Percentiles rank a stretch among this genome's conserved stretches.
Conservation (phyloP, 2,113 vertebrate genomes). For the Prietella phreatophila region DNA sequence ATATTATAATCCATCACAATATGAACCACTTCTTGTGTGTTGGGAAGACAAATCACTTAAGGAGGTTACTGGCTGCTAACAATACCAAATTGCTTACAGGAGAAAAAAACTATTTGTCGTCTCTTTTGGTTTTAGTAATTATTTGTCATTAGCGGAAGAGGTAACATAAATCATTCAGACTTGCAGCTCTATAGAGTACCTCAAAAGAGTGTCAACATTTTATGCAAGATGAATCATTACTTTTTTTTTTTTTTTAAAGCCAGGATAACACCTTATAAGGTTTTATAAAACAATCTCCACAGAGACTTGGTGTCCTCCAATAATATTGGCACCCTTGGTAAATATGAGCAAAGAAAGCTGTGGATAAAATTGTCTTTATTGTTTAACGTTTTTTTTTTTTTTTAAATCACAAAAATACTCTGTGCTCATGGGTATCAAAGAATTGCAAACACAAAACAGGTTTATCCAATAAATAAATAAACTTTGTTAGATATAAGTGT, state of each 20-base stretch:
- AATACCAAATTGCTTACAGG: not conserved
- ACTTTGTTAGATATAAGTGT: too few species aligned
- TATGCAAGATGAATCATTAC: not conserved
- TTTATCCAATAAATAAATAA: too few species aligned
- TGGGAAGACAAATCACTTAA: not conserved
- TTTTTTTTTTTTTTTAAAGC: not conserved
- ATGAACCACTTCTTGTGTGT: not conserved
- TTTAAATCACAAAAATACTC: too few species aligned
- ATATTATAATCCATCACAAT: slow-evolving; percentile 1
- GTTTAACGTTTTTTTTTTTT: too few species aligned
- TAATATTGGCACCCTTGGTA: too few species aligned
- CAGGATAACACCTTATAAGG: slow-evolving; percentile 13
- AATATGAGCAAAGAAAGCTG: too few species aligned
- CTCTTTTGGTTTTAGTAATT: not conserved
- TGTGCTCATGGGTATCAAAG: too few species aligned
- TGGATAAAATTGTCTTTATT: too few species aligned
- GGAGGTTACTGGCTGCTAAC: not conserved
- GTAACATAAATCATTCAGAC: not conserved
- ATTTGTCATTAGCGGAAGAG: not conserved
- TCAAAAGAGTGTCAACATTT: not conserved
- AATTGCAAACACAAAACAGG: too few species aligned
- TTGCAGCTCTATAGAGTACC: not conserved
- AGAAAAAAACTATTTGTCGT: not conserved
- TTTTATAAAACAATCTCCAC: not conserved
- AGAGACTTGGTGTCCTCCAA: not conserved